Conservation (phyloP, 2,888 invertebrate species). For the Pycnomerus fuliginosus region DNA sequence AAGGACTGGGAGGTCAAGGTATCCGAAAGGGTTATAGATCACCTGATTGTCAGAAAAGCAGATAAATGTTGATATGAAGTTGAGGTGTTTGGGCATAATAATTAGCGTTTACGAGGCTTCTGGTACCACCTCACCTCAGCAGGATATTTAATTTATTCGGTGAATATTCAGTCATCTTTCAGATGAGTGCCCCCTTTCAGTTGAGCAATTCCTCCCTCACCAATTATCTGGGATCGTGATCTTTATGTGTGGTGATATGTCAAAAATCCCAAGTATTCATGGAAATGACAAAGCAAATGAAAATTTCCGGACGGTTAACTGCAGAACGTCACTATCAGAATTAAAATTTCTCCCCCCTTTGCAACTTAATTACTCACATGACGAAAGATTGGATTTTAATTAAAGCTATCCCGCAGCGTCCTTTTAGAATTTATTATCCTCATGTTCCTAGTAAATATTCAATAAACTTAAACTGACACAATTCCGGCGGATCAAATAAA, state of each 20-base stretch:
- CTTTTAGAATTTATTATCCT: conserved; percentile 20
- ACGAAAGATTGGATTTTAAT: conserved; percentile 38
- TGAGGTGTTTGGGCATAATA: too few species aligned
- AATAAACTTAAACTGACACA: conserved; percentile 5
- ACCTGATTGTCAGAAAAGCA: conserved; percentile 21
- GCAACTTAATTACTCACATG: conserved; percentile 35
- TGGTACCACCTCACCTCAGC: too few species aligned
- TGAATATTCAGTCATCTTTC: conserved; percentile 1
- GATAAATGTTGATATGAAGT: conserved; percentile 20
- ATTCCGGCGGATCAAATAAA: conserved; percentile 7
- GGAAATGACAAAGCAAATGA: conserved; percentile 29
- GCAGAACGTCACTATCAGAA: conserved; percentile 24
- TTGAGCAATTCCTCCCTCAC: not conserved
- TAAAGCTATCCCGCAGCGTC: conserved; percentile 32
- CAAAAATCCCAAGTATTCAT: conserved; percentile 22
- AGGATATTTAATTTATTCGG: conserved; percentile 9
- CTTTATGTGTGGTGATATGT: conserved; percentile 19
- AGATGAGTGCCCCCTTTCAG: not conserved
- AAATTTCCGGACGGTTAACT: conserved; percentile 26
- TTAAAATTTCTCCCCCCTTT: conserved; percentile 32
- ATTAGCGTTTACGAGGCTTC: too few species aligned
- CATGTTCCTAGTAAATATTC: conserved; percentile 8
- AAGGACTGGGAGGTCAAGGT: conserved; percentile 28
- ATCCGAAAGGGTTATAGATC: conserved; percentile 28
- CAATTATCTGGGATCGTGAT: conserved; percentile 14